Percentiles rank a stretch among this genome's conserved stretches.
Evolutionary conservation across 2,113 vertebrate genomes (phyloP).

Genomic region (Diadophis punctatus): DNA sequence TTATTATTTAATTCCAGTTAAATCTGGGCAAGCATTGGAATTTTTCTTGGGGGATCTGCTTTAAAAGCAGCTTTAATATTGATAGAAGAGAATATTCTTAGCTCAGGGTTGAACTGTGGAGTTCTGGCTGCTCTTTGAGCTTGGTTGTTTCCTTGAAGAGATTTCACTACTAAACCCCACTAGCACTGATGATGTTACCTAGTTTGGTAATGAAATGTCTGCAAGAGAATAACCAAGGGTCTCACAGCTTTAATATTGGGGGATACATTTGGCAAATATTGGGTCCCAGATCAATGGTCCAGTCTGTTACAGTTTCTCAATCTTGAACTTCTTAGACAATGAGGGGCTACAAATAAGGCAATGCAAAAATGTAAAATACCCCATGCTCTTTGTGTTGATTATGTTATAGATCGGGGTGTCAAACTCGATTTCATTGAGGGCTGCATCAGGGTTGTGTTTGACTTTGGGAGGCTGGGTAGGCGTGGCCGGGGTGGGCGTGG

Average conservation of each 20-base stretch:
- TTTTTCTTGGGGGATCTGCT: not conserved
- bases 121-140: not conserved
- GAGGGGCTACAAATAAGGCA: not conserved
- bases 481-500: too few relatives aligned
- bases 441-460: too few relatives aligned
- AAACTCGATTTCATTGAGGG: too few relatives aligned
- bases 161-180: not conserved
- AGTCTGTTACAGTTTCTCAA: not conserved
- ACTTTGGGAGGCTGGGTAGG: too few relatives aligned
- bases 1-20: not conserved
- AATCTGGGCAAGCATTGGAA: not conserved
- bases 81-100: not conserved
- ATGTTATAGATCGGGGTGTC: too few relatives aligned
- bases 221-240: not conserved
- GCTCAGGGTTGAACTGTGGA: not conserved
- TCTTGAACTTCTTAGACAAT: not conserved
- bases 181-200: not conserved
- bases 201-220: not conserved
- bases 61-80: not conserved
- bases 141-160: not conserved
- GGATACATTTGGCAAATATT: not conserved
- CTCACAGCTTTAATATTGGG: not conserved
- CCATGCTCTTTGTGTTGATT: not conserved
- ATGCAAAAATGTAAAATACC: not conserved
- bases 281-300: not conserved